Conservation (phyloP, 2,888 invertebrate genomes). For the Drosophila nr. perissopoda region DNA sequence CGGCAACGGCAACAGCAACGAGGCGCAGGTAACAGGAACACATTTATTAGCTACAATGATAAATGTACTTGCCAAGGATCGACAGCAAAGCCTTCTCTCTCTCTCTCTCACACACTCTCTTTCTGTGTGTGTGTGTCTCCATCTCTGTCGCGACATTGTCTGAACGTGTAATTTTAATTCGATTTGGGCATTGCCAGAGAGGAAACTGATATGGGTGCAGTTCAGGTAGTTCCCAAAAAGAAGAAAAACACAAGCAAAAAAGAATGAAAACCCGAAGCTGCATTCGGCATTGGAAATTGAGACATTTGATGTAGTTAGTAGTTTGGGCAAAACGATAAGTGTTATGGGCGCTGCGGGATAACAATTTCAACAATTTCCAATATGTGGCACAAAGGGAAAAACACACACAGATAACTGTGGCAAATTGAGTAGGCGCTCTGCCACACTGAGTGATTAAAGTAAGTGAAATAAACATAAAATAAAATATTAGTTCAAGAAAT, state of each 20-base stretch:
- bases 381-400: constrained; percentile 49
- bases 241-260: not conserved
- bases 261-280: constrained; percentile 24
- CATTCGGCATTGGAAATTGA: constrained; percentile 62
- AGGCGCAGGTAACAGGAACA: constrained; percentile 64
- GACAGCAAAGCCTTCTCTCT: constrained; percentile 16
- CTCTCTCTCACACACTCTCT: not conserved
- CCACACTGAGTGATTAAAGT: not conserved
- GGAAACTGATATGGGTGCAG: constrained; percentile 73
- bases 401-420: constrained; percentile 13
- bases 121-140: constrained; percentile 1
- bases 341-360: constrained; percentile 63
- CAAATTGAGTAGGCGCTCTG: constrained; percentile 20
- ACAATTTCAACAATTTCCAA: constrained; percentile 33
- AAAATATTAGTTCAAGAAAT: not conserved
- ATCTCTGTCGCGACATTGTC: constrained; percentile 32
- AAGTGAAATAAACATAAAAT: not conserved
- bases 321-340: constrained; percentile 55
- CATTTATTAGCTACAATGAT: constrained; percentile 78
- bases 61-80: constrained; percentile 70
- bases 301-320: constrained; percentile 70
- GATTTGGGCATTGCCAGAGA: constrained; percentile 65
- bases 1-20: constrained; percentile 6
- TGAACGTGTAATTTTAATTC: constrained; percentile 76
- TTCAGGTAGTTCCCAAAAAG: constrained; percentile 51